These are phyloP conservation scores for Lysandra coridon DNA, from an alignment of 2,888 invertebrate species.

Conservation along the genomic window DNA sequence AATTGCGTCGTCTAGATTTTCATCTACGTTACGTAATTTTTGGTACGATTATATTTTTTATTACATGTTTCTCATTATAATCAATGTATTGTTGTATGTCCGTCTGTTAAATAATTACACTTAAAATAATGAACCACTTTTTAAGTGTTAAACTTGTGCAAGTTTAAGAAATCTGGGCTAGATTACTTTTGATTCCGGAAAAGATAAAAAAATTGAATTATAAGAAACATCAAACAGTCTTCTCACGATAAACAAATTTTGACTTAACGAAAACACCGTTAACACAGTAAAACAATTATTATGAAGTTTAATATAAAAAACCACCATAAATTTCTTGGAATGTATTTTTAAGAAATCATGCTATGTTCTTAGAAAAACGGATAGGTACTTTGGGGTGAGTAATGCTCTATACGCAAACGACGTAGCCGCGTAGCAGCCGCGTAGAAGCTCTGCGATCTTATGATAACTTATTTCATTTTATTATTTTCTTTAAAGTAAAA, in stretches of 20 bases:
- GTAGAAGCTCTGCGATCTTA: not conserved
- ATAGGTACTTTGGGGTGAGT: slow-evolving; percentile 8
- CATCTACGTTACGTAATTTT: not conserved
- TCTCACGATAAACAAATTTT: no score
- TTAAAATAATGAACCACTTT: no score
- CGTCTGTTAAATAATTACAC: no score
- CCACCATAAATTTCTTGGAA: not conserved
- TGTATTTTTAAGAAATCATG: slow-evolving; percentile 31
- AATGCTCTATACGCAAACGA: not conserved
- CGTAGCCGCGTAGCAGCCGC: not conserved
- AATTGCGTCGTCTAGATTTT: not conserved
- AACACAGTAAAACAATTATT: not conserved
- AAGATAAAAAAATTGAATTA: no score
- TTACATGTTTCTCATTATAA: not conserved
- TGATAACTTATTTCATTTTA: not conserved
- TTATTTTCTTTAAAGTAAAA: not conserved
- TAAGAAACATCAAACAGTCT: no score
- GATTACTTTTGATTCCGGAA: no score
- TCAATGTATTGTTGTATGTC: no score
- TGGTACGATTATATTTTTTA: not conserved
- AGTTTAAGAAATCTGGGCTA: no score
- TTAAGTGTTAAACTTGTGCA: no score
- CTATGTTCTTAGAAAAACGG: not conserved
- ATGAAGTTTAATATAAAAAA: not conserved
- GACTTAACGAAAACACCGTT: not conserved